Conservation (phyloP, 2,888 invertebrate species). For the Drepanosiphum platanoidis region DNA sequence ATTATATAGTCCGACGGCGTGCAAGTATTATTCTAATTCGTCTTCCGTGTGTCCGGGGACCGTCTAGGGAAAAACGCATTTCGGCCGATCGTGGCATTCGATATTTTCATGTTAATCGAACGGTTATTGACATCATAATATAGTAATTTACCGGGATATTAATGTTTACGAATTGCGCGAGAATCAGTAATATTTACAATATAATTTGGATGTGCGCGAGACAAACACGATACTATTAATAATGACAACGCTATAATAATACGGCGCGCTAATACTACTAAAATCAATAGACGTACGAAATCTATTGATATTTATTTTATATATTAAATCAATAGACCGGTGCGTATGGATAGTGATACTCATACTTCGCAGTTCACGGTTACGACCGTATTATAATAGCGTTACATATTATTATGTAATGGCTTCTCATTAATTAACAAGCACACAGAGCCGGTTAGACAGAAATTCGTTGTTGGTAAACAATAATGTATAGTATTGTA, state of each 20-base stretch:
- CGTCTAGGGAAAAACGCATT: too few species aligned
- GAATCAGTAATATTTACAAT: background rate
- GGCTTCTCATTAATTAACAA: background rate
- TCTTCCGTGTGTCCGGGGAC: too few species aligned
- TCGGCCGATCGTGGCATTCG: too few species aligned
- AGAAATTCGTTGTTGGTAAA: background rate
- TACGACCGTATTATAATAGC: background rate
- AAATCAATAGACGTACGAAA: slow-evolving; percentile 1
- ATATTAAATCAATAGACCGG: background rate
- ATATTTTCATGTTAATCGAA: too few species aligned
- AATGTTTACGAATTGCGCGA: background rate
- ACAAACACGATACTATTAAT: too few species aligned
- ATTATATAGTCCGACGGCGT: too few species aligned
- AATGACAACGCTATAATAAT: too few species aligned
- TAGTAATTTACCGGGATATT: background rate
- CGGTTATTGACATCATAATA: background rate
- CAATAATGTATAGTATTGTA: background rate
- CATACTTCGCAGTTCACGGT: too few species aligned
- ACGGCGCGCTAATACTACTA: background rate
- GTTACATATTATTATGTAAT: background rate
- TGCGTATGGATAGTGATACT: background rate
- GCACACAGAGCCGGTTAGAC: background rate
- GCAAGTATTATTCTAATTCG: too few species aligned
- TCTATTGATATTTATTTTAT: too few species aligned
- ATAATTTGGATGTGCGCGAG: background rate